Percentiles rank a stretch among this genome's conserved stretches.
Evolutionary conservation across 2,888 invertebrate species (phyloP).

Genomic region (Drosophila aldrichi): DNA sequence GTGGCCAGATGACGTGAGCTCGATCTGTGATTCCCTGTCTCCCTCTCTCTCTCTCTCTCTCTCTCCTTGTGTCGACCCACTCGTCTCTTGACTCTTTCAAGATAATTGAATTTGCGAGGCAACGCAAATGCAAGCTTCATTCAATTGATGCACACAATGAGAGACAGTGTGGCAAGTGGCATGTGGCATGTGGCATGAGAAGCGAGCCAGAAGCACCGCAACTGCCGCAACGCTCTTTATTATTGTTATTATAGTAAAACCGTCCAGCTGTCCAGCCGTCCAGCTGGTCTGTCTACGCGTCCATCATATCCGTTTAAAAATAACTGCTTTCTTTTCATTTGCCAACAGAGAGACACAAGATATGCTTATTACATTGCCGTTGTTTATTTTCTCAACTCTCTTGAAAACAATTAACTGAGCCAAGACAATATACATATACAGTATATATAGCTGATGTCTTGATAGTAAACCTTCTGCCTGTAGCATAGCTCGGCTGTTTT

Average conservation of each 20-base stretch:
- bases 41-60: not conserved
- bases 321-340: conserved; percentile 55
- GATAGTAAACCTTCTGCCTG: not conserved
- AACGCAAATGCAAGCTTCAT: conserved; percentile 63
- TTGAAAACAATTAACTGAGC: conserved; percentile 27
- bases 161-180: conserved; percentile 20
- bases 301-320: conserved; percentile 53
- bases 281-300: conserved; percentile 17
- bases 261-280: conserved; percentile 11
- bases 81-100: conserved; percentile 28
- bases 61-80: not conserved
- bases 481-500: not conserved
- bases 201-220: conserved; percentile 43
- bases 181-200: conserved; percentile 21
- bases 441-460: not conserved
- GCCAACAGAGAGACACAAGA: conserved; percentile 8
- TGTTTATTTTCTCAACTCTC: conserved; percentile 29
- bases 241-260: conserved; percentile 32
- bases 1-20: conserved; percentile 51
- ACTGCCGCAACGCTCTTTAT: conserved; percentile 35
- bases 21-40: conserved; percentile 6
- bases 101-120: conserved; percentile 72
- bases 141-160: conserved; percentile 61
- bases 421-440: conserved; percentile 1
- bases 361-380: conserved; percentile 11